Evolutionary conservation across 2,888 invertebrate species (phyloP), one percentile per base, ranked within the genome.

Genomic region (Thysanoteuthis rhombus): DNA sequence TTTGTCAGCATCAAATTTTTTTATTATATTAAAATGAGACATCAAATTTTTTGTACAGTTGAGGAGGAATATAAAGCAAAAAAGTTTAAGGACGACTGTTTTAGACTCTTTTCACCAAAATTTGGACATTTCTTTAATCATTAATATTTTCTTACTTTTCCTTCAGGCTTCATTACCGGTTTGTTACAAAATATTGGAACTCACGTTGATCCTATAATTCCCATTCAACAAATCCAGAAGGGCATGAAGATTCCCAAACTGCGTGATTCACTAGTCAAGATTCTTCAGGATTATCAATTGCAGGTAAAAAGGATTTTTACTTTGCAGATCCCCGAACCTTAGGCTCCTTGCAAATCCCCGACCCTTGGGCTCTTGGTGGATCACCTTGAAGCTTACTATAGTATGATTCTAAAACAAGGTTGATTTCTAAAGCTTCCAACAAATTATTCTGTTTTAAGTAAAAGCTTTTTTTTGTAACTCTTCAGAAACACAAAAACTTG

Each of bases 211-310:
- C 99, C 99, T 0, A 98, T 98, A 94, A 98, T 98, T 96, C 97
- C 99, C 94, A 98, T 99, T 93, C 98, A 98, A 96, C 95, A 95
- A 97, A 99, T 99, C 95, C 98, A 98, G 95, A 97, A 98, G 0
- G 98, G 98, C 4, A 98, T 98, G 97, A 98, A 98, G 97, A 99
- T 99, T 95, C 98, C 98, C 22, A 99, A 99, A 89, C 97, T 99
- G 90, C 98, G 99, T 95, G 98, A 98, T 96, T 98, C 99, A 0
- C 97, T 99, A 25, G 98, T 99, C 1, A 99, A 99, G 97, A 99
- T 99, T 98, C 98, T 99, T 97, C 98, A 98, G 96, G 99, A 99
- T 97, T 99, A 99, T 97, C 98, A 98, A 96, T 97, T 99, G 94
- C 99, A 99, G 97, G 98, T 98, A 96, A 94, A 93, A 38, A 25